phyloP scores from a whole-genome alignment of 2,113 vertebrate species.

The Myotis yumanensis region DNA sequence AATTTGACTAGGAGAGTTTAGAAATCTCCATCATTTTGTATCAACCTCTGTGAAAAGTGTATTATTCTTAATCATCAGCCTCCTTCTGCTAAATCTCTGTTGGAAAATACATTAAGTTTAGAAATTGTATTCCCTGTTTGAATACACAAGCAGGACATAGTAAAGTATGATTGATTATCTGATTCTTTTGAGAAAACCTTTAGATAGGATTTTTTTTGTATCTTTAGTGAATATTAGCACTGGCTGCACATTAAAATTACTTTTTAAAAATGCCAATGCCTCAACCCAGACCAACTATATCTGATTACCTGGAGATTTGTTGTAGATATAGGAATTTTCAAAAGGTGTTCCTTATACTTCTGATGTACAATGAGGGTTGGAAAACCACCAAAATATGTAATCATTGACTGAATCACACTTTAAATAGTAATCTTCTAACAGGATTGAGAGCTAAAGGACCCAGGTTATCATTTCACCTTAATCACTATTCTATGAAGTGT shows the following conservation, averaged over 20 bases:
- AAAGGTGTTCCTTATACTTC: neutral
- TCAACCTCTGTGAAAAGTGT: slow-evolving; percentile 49
- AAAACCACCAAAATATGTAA: neutral
- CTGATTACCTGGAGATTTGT: neutral
- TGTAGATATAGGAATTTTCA: neutral
- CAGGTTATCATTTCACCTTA: neutral
- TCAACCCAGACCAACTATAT: neutral
- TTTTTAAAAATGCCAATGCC: neutral
- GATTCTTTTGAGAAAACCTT: slow-evolving; percentile 29
- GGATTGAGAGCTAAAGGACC: neutral
- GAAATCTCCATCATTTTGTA: neutral
- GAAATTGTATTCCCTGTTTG: slow-evolving; percentile 53
- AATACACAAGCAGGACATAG: slow-evolving; percentile 51
- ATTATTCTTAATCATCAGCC: slow-evolving; percentile 58
- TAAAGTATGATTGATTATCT: slow-evolving; percentile 67
- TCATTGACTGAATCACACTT: neutral
- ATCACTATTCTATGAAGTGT: neutral
- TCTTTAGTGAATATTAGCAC: neutral
- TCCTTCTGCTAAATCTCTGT: neutral
- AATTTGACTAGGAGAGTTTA: slow-evolving; percentile 6
- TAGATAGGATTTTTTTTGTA: neutral
- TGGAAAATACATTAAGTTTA: slow-evolving; percentile 62
- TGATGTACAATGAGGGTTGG: neutral
- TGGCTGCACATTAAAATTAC: neutral
- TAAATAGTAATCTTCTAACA: neutral